phyloP scores from a whole-genome alignment of 2,113 vertebrate species.

The Stigmatopora argus region DNA sequence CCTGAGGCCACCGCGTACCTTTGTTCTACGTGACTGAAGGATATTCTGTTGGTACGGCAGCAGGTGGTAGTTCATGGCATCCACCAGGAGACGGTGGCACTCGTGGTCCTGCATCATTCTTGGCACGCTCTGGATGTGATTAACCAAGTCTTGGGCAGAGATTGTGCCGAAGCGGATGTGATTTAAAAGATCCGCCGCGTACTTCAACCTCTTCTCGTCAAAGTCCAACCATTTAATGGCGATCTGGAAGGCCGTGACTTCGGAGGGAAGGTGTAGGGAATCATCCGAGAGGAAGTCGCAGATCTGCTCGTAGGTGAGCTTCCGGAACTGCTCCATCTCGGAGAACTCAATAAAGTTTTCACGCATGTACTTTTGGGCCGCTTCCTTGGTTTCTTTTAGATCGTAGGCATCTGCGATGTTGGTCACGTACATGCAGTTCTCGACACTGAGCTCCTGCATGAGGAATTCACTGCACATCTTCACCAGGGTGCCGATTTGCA shows the following conservation, averaged over 20 bases:
- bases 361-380: constrained; percentile 90
- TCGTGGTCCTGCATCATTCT: constrained; percentile 98
- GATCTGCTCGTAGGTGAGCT: constrained; percentile 97
- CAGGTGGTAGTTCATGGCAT: constrained; percentile 98
- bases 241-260: constrained; percentile 96
- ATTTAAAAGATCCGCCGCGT: constrained; percentile 85
- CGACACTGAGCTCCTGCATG: constrained; percentile 88
- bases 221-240: constrained; percentile 98
- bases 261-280: constrained; percentile 90
- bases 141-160: constrained; percentile 93
- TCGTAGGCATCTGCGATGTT: constrained; percentile 93
- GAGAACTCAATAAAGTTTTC: constrained; percentile 98
- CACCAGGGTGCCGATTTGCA: constrained; percentile 89
- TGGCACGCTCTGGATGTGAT: constrained; percentile 88
- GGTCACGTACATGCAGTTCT: constrained; percentile 94
- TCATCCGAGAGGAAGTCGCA: constrained; percentile 94
- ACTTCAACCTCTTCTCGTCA: constrained; percentile 93
- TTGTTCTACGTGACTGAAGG: constrained; percentile 93
- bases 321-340: constrained; percentile 96
- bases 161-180: constrained; percentile 95
- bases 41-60: constrained; percentile 97
- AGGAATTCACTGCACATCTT: constrained; percentile 99
- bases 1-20: constrained; percentile 87
- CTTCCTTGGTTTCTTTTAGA: constrained; percentile 85
- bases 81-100: constrained; percentile 93